Conservation (phyloP, 2,888 invertebrate species). For the Ligdia adustata region DNA sequence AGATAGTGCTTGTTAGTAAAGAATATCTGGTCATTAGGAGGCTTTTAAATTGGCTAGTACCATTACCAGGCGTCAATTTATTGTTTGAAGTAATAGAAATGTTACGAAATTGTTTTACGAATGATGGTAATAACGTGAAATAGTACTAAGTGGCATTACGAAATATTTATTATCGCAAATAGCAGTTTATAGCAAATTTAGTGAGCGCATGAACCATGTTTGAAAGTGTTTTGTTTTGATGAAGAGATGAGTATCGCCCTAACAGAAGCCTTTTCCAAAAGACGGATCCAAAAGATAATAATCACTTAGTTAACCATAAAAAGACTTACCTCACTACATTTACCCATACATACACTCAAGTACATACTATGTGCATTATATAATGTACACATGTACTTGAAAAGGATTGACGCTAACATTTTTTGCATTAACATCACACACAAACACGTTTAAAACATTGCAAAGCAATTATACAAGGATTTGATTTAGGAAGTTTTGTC, state of each 20-base stretch:
- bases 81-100: background rate
- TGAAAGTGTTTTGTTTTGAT: no score
- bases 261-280: no score
- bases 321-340: no score
- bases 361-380: no score
- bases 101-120: background rate
- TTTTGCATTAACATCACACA: background rate
- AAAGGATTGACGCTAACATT: background rate
- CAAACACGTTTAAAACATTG: slow-evolving; percentile 1
- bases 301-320: background rate
- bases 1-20: slow-evolving; percentile 14
- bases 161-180: no score
- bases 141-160: no score
- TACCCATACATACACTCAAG: background rate
- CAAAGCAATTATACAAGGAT: slow-evolving; percentile 1
- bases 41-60: background rate
- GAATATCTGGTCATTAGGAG: slow-evolving; percentile 5
- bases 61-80: slow-evolving; percentile 1
- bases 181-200: no score
- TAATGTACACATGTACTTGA: no score
- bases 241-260: no score
- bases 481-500: background rate
- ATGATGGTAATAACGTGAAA: no score
- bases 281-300: no score
- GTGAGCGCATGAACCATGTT: no score